Evolutionary conservation across 2,797 vertebrate genomes (phyloP), one percentile per base, ranked within the genome.

Genomic region (Lepidocolaptes lacrymiger): DNA sequence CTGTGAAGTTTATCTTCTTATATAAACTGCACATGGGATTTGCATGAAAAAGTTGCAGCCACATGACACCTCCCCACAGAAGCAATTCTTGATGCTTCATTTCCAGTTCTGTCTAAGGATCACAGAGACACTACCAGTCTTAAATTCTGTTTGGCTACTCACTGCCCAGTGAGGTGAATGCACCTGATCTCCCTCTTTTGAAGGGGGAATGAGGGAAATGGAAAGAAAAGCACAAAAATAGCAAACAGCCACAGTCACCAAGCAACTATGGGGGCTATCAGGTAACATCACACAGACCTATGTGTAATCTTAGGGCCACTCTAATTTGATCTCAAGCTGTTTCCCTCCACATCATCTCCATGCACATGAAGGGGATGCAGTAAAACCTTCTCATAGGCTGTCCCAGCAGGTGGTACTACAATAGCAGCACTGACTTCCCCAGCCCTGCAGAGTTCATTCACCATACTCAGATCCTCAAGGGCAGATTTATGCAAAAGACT

Each of bases 381-480:
- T 24, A 52, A 64, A 87, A 19, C 9, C 24, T 15, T 11, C 48
- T 26, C 48, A 10, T 5, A 27, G 32, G 6, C 14, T 64, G 67
- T 22, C 18, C 61, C 66, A 63, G 49, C 28, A 89, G n/a, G 61
- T 48, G 68, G 61, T 64, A 62, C 63, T 79, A 41, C 61, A 78
- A 75, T 4, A 23, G 51, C 48, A 66, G 28, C 48, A 74, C 64
- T 49, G 59, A 32, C 32, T 37, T 26, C 10, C 18, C 68, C 0
- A 2, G 26, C 1, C 12, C 54, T n/a, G 4, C 10, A 1, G 1
- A 43, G 27, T 14, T 62, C n/a, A 20, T 22, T 49, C 28, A 12
- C 0, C 0, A 14, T 6, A 44, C 34, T 44, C 26, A 44, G 12
- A 5, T 16, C 63, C 52, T 54, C 55, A 30, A 22, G 59, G 43